A percentile compares a stretch with the other conserved stretches of the same genome.
Conservation (phyloP, 2,113 vertebrate species). For the Eonycteris spelaea region DNA sequence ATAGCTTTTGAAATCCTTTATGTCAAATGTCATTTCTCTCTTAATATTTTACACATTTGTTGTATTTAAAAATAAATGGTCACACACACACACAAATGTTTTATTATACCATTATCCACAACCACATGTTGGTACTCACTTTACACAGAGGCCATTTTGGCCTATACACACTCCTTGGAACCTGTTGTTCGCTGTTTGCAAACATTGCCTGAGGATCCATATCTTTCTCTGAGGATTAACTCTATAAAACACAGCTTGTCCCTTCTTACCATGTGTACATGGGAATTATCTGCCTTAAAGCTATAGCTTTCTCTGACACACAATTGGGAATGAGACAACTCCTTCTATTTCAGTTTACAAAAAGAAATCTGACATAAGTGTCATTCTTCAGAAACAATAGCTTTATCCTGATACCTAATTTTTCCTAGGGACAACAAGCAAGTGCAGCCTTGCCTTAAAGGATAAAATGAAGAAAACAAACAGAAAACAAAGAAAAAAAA, state of each 20-base stretch:
- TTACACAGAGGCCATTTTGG: not conserved
- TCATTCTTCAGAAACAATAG: constrained; percentile 60
- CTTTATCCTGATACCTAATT: constrained; percentile 39
- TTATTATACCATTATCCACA: not conserved
- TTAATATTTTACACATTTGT: constrained; percentile 33
- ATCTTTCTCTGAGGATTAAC: constrained; percentile 58
- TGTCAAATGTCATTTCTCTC: not conserved
- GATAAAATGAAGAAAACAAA: constrained; percentile 43
- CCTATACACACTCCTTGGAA: not conserved
- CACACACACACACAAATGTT: not conserved
- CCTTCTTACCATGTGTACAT: constrained; percentile 44
- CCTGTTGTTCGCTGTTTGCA: constrained; percentile 54
- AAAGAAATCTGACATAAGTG: not conserved
- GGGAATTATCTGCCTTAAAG: constrained; percentile 63
- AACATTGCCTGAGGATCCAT: constrained; percentile 50
- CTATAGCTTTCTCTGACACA: constrained; percentile 16
- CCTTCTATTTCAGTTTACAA: constrained; percentile 40
- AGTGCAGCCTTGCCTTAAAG: constrained; percentile 25
- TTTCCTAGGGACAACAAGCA: constrained; percentile 47
- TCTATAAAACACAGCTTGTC: constrained; percentile 54
- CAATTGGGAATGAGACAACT: constrained; percentile 8
- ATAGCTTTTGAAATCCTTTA: constrained; percentile 11
- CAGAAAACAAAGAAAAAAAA: not conserved
- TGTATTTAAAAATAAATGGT: constrained; percentile 32
- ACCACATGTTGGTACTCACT: not conserved